Evolutionary conservation across 2,888 invertebrate species (phyloP), one percentile per base, ranked within the genome.

Genomic region (Lasioglossum calceatum): DNA sequence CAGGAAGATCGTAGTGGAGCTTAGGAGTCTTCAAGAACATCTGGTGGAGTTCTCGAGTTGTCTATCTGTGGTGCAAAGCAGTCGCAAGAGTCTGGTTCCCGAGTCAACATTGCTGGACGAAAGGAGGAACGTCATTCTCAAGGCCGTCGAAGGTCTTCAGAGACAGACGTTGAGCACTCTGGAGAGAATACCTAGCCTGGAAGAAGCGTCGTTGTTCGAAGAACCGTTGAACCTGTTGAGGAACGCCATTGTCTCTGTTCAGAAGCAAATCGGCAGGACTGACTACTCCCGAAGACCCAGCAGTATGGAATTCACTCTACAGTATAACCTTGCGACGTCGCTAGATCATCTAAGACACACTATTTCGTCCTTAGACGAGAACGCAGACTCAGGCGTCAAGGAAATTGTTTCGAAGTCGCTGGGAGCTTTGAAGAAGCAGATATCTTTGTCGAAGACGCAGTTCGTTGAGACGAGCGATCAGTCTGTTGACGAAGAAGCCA

Each of bases 401-500:
- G 84, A 90, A 79, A 70, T 92, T 36, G 91, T 95, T 5, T 91
- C 92, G n/a, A 92, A 92, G 50, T 93, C 94, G 0, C 76, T 95
- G 39, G 92, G 94, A 83, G 92, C 93, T 5, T 87, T 95, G 39
- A 91, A 92, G 32, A 94, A 94, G 67, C 95, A 95, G 82, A 92
- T 95, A 71, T 90, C 92, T 4, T 80, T 93, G 7, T 92, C 94
- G 2, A 92, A 93, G 72, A 91, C 87, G 0, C 93, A 94, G 50
- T 92, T 94, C 73, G 84, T 91, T 74, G 92, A 93, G 72, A 86
- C 90, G 4, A 84, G 84, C 1, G 93, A 92, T 39, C 93, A 93
- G 79, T 85, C 91, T 4, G 85, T 93, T 16, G 95, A 95, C 74
- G 94, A 94, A 73, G 95, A 95, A 84, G 94, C 93, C 0, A 93